Percentiles rank a stretch among this genome's conserved stretches.
Conservation (phyloP, 2,888 invertebrate species). For the Neoitamus cyanurus region DNA sequence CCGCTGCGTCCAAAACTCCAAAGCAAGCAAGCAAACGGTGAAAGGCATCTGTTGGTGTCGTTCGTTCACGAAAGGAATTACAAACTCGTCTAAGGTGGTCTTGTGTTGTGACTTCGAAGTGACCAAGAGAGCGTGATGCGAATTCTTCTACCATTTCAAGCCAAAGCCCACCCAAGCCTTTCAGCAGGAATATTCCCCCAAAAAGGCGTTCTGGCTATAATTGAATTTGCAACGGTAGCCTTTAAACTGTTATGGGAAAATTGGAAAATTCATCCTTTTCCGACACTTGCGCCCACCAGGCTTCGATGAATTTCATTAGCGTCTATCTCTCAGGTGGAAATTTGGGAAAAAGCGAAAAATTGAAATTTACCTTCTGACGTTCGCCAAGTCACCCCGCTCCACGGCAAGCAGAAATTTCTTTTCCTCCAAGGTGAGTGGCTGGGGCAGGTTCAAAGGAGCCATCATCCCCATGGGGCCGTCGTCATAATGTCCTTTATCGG, state of each 20-base stretch:
- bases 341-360: not conserved
- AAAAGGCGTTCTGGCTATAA: constrained; percentile 1
- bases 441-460: constrained; percentile 73
- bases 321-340: not conserved
- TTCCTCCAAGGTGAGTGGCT: constrained; percentile 81
- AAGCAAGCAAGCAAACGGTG: not conserved
- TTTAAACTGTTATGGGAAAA: constrained; percentile 23
- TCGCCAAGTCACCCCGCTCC: constrained; percentile 91
- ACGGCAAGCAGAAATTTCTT: constrained; percentile 93
- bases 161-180: not conserved
- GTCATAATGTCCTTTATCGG: constrained; percentile 51
- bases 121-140: constrained; percentile 20
- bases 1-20: not conserved
- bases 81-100: not conserved
- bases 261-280: constrained; percentile 37
- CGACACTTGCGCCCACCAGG: not conserved
- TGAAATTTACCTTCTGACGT: constrained; percentile 77
- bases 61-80: constrained; percentile 24
- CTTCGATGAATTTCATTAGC: not conserved
- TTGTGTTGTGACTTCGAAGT: constrained; percentile 9
- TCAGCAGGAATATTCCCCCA: not conserved
- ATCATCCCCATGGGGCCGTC: constrained; percentile 61
- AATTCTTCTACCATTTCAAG: not conserved
- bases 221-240: constrained; percentile 2
- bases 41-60: not conserved